Base-by-base conservation (phyloP, 2,113 vertebrate genomes). In the Sinocyclocheilus rhinocerous region DNA sequence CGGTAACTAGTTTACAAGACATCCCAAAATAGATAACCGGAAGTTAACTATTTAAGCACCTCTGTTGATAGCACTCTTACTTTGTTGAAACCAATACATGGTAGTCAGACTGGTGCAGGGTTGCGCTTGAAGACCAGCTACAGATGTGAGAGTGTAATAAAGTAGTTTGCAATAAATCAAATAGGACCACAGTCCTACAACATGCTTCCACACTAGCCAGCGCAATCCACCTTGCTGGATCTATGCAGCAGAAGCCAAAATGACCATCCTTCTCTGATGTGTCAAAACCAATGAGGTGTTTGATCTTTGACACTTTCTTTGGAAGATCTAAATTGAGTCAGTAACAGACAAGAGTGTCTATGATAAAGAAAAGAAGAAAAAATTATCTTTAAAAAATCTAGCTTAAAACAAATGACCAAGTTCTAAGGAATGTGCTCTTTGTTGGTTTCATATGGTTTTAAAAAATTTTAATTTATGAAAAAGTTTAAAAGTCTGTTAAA, bases 21-120 rank as follows among this genome's bases (percentile, higher is more conserved):
- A 85, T 85, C 77, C 79, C 85, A 88, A 83, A 89, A 69, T 61
- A 84, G 84, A 88, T 81, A 87, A 90, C 87, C 85, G 77, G 50
- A 59, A 61, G 84, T 87, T 87, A 87, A 91, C 88, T 87, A 79
- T 75, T 84, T 67, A 72, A 85, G 81, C 75, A 55, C 69, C n/a
- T 52, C 18, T 22, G 33, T 59, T 79, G 65, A 88, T 61, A 59
- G 57, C 12, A 15, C 18, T 84, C 20, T 84, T 70, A 55, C 77
- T 81, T 84, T 82, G 70, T 59, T 70, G 26, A 73, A 86, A 76
- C 70, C 50, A 76, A 72, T 42, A 42, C 42, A 42, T 8, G 1
- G 42, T 42, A 42, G 42, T 33, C 13, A 65, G 76, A 61, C 18
- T 84, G 78, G 84, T 39, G 73, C 72, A 83, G 10, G 13, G 20